Evolutionary conservation across 37 sponge, comb jelly and placozoan genomes (phyloP).

Genomic region (Aphrocallistes beatrix): DNA sequence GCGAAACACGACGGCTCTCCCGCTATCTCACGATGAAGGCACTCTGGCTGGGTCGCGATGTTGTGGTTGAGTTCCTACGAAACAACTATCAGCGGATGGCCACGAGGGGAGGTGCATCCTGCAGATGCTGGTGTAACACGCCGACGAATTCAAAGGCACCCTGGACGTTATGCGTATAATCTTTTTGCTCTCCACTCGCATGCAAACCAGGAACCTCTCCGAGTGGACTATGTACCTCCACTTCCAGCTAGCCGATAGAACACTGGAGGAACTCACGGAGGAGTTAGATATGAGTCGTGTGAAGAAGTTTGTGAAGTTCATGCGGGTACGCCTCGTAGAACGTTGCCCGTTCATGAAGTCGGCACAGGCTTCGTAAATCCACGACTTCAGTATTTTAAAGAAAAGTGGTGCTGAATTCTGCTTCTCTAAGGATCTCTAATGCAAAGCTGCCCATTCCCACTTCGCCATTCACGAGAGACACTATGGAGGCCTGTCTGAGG

Average conservation of each 20-base stretch:
- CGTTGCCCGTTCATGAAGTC: background rate
- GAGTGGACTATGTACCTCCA: background rate
- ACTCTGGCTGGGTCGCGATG: background rate
- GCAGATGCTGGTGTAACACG: background rate
- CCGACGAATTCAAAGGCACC: background rate
- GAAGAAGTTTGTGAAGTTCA: background rate
- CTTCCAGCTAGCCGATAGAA: background rate
- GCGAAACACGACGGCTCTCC: background rate
- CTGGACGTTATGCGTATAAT: background rate
- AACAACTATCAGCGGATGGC: background rate
- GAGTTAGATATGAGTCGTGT: background rate
- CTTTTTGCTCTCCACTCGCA: background rate
- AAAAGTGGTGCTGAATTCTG: background rate
- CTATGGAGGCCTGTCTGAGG: background rate
- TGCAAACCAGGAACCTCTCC: background rate
- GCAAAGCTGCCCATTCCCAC: background rate
- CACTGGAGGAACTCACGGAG: background rate
- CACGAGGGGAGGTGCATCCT: background rate
- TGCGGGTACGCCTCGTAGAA: background rate
- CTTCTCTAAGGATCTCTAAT: background rate
- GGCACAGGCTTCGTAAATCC: background rate
- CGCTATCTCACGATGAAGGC: background rate
- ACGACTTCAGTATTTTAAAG: background rate
- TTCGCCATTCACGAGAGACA: background rate
- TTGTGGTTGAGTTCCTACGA: background rate